Conservation (phyloP, 37 sponge, comb jelly and placozoan genomes). For the Agelas oroides region DNA sequence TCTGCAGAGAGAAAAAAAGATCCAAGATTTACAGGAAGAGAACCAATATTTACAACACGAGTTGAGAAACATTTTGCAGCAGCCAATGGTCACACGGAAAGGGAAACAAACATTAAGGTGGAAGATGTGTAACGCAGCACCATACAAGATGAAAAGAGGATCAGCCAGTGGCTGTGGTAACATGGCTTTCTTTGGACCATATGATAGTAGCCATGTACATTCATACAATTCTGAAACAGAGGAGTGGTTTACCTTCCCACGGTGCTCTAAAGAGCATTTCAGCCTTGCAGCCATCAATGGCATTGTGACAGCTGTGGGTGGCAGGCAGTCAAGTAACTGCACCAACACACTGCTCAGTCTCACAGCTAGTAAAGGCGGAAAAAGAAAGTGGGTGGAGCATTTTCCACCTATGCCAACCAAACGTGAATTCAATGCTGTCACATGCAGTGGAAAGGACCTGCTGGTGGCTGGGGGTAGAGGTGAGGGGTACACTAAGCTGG, state of each 20-base stretch:
- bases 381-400: conserved; percentile 4
- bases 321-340: background rate
- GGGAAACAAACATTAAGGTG: background rate
- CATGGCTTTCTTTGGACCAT: background rate
- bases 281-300: background rate
- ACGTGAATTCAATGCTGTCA: background rate
- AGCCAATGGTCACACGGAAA: too few species aligned
- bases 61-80: too few species aligned
- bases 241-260: conserved; percentile 18
- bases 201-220: background rate
- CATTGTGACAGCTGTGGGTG: conserved; percentile 23
- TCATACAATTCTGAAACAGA: background rate
- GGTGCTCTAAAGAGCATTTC: background rate
- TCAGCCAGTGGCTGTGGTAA: background rate
- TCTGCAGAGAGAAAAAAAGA: too few species aligned
- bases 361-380: background rate
- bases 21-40: too few species aligned
- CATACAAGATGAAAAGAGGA: background rate
- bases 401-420: conserved; percentile 28
- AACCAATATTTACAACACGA: too few species aligned
- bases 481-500: background rate
- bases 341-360: conserved; percentile 11
- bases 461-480: conserved; percentile 27
- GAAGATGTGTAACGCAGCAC: background rate
- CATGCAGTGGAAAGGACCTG: background rate